Evolutionary conservation across 2,113 vertebrate genomes (phyloP), one percentile per base, ranked within the genome.

Genomic region (human (Homo sapiens)): DNA sequence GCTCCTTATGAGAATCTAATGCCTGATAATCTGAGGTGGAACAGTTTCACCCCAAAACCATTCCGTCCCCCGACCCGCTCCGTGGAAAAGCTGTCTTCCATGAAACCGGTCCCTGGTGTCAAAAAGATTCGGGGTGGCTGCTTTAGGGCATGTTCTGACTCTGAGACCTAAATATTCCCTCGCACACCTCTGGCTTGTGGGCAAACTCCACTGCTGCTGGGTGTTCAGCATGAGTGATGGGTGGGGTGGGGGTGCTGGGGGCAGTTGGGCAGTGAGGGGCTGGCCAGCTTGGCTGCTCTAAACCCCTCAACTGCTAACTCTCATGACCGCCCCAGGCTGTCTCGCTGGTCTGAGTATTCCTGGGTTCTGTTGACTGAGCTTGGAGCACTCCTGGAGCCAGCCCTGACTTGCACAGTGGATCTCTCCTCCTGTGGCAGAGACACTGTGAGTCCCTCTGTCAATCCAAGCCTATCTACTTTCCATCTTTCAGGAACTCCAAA

Each of bases 231-330:
- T 4, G 23, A 75, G 4, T 17, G 45, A 5, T 13, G 55, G 17
- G 20, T 1, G 6, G 13, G 13, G 5, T 4, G 27, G n/a, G 12
- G 27, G 17, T 64, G 2, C 61, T 64, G 23, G 25, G 5, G 75
- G 5, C 6, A 20, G 10, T 0, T 14, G 73, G 85, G 45, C 18
- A 52, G 43, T 45, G 27, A n/a, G 4, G 30, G 22, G 43, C 30
- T 1, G 64, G 27, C 32, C 35, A 30, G 27, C 16, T 48, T n/a
- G 76, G 35, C 43, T 23, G 22, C 59, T 82, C 18, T 20, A 2
- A 35, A 45, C 4, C 2, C 8, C 45, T 80, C 10, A 0, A 6
- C 3, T 3, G 4, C 35, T 45, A 38, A 18, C 2, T 25, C 7
- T 8, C 50, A 18, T 0, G 30, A n/a, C 72, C 48, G 85, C n/a